phyloP scores from a whole-genome alignment of 1,140 invertebrate genomes.

The Lutraria rhynchaena region DNA sequence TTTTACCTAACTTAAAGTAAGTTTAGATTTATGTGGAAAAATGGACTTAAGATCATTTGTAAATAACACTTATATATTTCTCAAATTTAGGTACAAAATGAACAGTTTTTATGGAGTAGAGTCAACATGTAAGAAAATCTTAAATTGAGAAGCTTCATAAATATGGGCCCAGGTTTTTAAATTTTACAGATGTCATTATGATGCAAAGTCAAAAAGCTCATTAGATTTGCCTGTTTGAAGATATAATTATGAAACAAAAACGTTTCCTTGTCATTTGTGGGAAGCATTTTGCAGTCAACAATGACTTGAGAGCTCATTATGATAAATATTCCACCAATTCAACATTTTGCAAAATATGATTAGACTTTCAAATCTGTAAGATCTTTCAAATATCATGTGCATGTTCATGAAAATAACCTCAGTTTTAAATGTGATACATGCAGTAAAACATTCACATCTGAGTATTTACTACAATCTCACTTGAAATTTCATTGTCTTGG shows the following conservation, averaged over 20 bases:
- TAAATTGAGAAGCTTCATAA: too few species aligned
- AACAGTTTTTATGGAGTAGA: too few species aligned
- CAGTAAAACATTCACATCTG: conserved; percentile 73
- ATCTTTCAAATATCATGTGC: conserved; percentile 67
- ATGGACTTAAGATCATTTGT: too few species aligned
- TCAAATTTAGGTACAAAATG: too few species aligned
- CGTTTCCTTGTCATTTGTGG: conserved; percentile 68
- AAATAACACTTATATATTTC: too few species aligned
- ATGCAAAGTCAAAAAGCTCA: conserved; percentile 25
- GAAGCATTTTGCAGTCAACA: conserved; percentile 70
- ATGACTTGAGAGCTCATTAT: conserved; percentile 68
- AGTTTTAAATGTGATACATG: conserved; percentile 74
- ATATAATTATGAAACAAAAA: conserved; percentile 53
- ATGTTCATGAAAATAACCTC: conserved; percentile 71
- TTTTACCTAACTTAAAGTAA: too few species aligned
- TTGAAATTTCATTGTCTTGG: conserved; percentile 75
- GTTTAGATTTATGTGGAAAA: too few species aligned
- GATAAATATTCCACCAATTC: conserved; percentile 63
- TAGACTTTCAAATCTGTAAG: conserved; percentile 70
- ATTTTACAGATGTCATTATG: conserved; percentile 50
- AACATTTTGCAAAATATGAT: conserved; percentile 72
- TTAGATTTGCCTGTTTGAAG: conserved; percentile 35
- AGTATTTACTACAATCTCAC: conserved; percentile 75
- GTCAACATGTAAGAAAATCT: too few species aligned
- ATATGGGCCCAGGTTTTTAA: too few species aligned